A percentile compares a stretch with the other conserved stretches of the same genome.
Conservation (phyloP, 2,888 invertebrate genomes). For the Catonia carolina region DNA sequence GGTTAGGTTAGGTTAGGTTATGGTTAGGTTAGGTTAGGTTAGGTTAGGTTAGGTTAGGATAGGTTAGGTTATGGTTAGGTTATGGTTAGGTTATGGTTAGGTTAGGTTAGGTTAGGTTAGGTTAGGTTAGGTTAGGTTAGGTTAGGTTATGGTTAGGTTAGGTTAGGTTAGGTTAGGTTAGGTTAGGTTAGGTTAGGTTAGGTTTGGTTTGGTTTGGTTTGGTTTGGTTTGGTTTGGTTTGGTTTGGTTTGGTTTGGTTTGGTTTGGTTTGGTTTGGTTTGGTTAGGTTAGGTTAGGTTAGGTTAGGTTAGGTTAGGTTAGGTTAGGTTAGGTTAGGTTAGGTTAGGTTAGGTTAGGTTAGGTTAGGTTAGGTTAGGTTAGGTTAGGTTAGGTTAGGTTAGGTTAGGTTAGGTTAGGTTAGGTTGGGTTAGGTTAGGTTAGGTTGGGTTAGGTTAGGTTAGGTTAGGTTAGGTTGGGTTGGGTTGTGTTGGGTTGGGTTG, state of each 20-base stretch:
- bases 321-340: slow-evolving; percentile 25
- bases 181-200: slow-evolving; percentile 21
- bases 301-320: slow-evolving; percentile 25
- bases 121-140: slow-evolving; percentile 19
- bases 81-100: too few species aligned
- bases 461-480: slow-evolving; percentile 21
- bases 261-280: slow-evolving; percentile 25
- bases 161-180: slow-evolving; percentile 27
- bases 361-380: slow-evolving; percentile 15
- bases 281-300: slow-evolving; percentile 26
- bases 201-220: too few species aligned
- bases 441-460: slow-evolving; percentile 27
- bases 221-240: slow-evolving; percentile 20
- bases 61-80: too few species aligned
- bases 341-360: slow-evolving; percentile 18
- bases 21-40: slow-evolving; percentile 20
- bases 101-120: slow-evolving; percentile 17
- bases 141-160: too few species aligned
- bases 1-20: too few species aligned
- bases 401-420: slow-evolving; percentile 19
- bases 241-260: slow-evolving; percentile 27
- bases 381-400: slow-evolving; percentile 27
- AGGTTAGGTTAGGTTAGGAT: slow-evolving; percentile 21
- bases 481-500: slow-evolving; percentile 21
- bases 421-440: slow-evolving; percentile 8